phyloP scores from a whole-genome alignment of 2,113 vertebrate species.

The Tonatia bakeri region DNA sequence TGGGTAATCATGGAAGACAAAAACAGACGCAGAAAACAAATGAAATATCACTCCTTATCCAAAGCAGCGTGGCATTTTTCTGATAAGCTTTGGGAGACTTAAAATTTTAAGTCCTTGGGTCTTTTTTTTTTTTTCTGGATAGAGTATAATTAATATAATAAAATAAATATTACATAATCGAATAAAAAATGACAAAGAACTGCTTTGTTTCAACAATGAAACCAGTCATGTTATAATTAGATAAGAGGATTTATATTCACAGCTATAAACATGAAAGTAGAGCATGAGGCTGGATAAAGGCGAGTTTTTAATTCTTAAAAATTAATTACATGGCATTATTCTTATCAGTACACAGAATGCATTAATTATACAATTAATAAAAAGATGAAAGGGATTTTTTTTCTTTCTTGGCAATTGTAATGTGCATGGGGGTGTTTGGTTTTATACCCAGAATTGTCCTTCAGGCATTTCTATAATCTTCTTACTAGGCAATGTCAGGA shows the following conservation, averaged over 20 bases:
- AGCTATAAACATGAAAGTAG: constrained; percentile 85
- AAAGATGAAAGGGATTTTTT: constrained; percentile 79
- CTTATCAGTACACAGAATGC: constrained; percentile 86
- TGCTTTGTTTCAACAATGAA: constrained; percentile 83
- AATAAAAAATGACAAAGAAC: constrained; percentile 78
- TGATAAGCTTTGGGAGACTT: constrained; percentile 80
- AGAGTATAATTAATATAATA: constrained; percentile 82
- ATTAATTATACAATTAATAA: constrained; percentile 89
- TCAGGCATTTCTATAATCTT: constrained; percentile 83
- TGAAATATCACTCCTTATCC: constrained; percentile 83
- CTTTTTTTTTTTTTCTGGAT: constrained; percentile 63
- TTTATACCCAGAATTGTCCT: constrained; percentile 81
- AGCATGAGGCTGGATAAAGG: constrained; percentile 83
- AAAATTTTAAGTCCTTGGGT: constrained; percentile 72
- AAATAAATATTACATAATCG: constrained; percentile 80
- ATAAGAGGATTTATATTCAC: constrained; percentile 87
- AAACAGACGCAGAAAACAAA: constrained; percentile 84
- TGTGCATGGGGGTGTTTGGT: constrained; percentile 77
- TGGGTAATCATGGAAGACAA: constrained; percentile 86
- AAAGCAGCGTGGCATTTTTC: constrained; percentile 77
- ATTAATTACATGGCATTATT: constrained; percentile 89
- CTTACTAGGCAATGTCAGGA: constrained; percentile 82
- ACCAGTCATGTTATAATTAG: constrained; percentile 86
- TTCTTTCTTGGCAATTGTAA: constrained; percentile 68
- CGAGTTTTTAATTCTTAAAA: constrained; percentile 86